Evolutionary conservation across 2,113 vertebrate species (phyloP).

Genomic region (Ceyx cyanopectus): DNA sequence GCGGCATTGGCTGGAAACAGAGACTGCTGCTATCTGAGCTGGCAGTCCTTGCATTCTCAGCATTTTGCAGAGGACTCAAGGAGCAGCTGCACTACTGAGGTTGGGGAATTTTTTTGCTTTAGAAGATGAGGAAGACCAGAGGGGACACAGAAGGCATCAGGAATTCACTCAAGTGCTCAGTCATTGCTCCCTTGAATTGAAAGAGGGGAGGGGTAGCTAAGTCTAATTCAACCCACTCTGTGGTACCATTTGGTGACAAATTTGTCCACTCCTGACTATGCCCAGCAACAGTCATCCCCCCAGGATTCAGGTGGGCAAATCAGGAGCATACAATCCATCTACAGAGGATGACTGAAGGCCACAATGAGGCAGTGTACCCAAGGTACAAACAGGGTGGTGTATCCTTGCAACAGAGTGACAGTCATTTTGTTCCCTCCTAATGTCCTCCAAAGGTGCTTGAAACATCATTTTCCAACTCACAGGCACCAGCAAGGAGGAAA

Average conservation of each 20-base stretch:
- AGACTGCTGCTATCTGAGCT: not conserved
- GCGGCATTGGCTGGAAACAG: not conserved
- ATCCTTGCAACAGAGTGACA: not conserved
- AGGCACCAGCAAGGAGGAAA: not conserved
- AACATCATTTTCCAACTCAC: not conserved
- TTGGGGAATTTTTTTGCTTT: not conserved
- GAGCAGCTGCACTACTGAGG: conserved; percentile 6
- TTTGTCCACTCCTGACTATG: not conserved
- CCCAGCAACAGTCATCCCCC: not conserved
- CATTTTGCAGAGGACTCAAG: conserved; percentile 16
- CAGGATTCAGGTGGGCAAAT: not conserved
- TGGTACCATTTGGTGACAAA: not conserved
- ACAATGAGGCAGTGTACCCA: not conserved
- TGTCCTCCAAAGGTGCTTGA: not conserved
- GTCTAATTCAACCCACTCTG: not conserved
- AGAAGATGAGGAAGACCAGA: conserved; percentile 10
- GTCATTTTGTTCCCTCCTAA: not conserved
- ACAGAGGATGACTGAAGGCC: not conserved
- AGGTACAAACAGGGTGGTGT: not conserved
- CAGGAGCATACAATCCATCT: not conserved
- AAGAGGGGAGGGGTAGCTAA: not conserved
- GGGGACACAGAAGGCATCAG: not conserved
- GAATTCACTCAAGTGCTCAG: not conserved
- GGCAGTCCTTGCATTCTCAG: conserved; percentile 49
- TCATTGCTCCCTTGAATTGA: not conserved